phyloP scores from a whole-genome alignment of 2,888 invertebrate species.

The Tenthredo notha region DNA sequence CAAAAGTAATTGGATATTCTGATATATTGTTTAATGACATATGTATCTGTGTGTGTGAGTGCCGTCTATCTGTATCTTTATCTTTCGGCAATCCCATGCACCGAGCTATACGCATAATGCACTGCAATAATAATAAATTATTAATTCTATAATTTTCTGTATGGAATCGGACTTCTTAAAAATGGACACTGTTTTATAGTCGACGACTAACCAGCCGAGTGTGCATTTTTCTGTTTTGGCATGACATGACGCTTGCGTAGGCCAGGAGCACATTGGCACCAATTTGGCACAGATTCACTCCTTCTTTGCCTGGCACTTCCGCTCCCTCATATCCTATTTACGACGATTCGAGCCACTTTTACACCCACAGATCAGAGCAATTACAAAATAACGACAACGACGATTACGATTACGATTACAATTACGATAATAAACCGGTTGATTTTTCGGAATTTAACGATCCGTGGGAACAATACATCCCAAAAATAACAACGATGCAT shows the following conservation, averaged over 20 bases:
- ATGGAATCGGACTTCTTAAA: constrained; percentile 55
- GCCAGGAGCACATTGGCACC: constrained; percentile 75
- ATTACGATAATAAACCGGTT: constrained; percentile 55
- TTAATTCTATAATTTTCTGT: neutral
- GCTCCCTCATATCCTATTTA: constrained; percentile 52
- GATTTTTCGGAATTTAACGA: constrained; percentile 81
- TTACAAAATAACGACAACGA: constrained; percentile 57
- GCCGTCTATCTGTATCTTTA: neutral
- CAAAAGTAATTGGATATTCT: neutral
- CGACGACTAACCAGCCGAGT: constrained; percentile 74
- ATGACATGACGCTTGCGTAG: constrained; percentile 77
- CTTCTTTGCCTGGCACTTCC: constrained; percentile 54
- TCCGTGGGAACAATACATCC: constrained; percentile 88
- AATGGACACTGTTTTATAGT: constrained; percentile 70
- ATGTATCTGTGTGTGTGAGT: too few relatives aligned
- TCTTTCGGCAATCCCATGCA: neutral
- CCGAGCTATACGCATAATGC: constrained; percentile 1
- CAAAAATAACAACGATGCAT: constrained; percentile 76
- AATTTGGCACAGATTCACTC: constrained; percentile 72
- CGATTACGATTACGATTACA: constrained; percentile 47
- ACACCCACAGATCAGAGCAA: neutral
- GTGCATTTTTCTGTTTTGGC: constrained; percentile 77
- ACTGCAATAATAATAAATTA: neutral
- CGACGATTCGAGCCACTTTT: constrained; percentile 60
- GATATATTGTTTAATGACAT: neutral